These are phyloP conservation scores for Scrobipalpa costella DNA, from an alignment of 2,888 invertebrate species.

Conservation along the genomic window DNA sequence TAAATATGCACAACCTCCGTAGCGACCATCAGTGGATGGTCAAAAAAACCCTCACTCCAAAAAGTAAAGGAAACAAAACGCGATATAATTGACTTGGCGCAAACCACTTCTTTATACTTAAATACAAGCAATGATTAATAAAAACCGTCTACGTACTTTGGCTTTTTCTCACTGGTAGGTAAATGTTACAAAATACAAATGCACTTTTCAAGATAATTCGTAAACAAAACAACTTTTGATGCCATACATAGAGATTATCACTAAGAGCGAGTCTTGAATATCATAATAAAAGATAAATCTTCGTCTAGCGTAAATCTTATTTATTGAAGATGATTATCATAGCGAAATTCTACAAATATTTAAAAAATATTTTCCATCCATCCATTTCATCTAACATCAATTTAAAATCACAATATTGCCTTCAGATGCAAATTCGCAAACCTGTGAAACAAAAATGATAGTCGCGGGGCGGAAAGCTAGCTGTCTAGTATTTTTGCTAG, in stretches of 20 bases:
- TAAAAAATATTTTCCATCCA: no score
- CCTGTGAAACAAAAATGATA: no score
- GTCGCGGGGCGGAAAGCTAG: no score
- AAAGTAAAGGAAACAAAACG: constrained; percentile 39
- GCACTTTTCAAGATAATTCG: neutral
- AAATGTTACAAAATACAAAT: neutral
- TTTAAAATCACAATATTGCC: no score
- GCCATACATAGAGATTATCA: neutral
- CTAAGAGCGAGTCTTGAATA: neutral
- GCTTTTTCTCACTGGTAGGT: constrained; percentile 3
- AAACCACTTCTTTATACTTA: constrained; percentile 4
- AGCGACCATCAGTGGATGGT: constrained; percentile 35
- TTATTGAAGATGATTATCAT: neutral
- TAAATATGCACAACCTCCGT: constrained; percentile 53
- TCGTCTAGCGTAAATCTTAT: no score
- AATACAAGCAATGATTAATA: neutral
- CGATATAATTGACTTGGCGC: constrained; percentile 49
- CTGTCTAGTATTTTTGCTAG: no score
- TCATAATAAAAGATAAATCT: no score
- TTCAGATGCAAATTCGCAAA: no score
- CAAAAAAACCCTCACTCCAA: constrained; percentile 33
- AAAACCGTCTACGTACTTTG: neutral
- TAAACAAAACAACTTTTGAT: neutral
- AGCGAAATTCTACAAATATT: no score
- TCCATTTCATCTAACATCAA: no score